Base-by-base conservation (phyloP, 1,140 invertebrate species). In the Brachionus sp. region DNA sequence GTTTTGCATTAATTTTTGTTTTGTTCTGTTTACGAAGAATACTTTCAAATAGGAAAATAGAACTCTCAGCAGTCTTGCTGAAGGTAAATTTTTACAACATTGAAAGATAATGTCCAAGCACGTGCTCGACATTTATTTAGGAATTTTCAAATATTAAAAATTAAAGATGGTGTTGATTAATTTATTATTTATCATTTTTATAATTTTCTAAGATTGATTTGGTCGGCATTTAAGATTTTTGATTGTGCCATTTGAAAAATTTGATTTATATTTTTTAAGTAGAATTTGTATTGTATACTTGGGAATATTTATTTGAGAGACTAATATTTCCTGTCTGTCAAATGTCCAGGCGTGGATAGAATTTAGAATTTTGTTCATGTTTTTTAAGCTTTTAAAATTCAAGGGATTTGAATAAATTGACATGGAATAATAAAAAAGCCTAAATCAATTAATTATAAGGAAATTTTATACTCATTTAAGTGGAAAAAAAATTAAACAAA, bases 381-480 rank as follows among this genome's bases (percentile, higher is more conserved):
- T 19, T 57, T 57, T 57, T 57, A 57, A 57, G 50, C 50, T 19
- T 57, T 57, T 57, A 57, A 57, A 57, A 57, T 50, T 57, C 50
- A 57, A 57, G 50, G 50, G 50, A 57, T 57, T 57, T 57, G 16
- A 57, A 57, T 57, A 57, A 57, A 57, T 57, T 57, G 50, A 57
- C 50, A 57, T 57, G 50, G 19, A 57, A 57, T 50, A 57, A 57
- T 6, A 53, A 57, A 57, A 23, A 6, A 19, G 16, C 50, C 19
- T 57, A 57, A 57, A 57, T 57, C 50, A 23, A 57, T 57, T 57
- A 57, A 23, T 57, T 57, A 9, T 5, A 19, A 3, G 50, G 50
- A 57, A 19, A 57, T 57, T 57, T 5, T 57, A 57, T 57, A 57
- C 50, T 57, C 50, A 57, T 57, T 57, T 19, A 16, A 57, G 50